Percentiles rank a stretch among this genome's conserved stretches.
Evolutionary conservation across 1,140 invertebrate genomes (phyloP).

Genomic region (Liolophura sinensis): DNA sequence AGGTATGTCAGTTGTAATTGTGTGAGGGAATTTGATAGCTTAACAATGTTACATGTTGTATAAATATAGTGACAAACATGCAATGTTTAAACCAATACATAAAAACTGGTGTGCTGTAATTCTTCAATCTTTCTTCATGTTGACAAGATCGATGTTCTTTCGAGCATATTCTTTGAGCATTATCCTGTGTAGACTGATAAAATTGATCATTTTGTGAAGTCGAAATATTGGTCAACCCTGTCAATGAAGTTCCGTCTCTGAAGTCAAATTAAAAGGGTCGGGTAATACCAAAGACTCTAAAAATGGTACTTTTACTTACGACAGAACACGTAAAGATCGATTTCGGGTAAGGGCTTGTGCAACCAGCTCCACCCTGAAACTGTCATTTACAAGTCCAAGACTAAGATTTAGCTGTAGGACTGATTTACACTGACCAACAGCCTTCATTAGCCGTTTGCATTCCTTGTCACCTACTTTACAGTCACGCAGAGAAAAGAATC

Average conservation of each 20-base stretch:
- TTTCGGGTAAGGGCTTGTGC: conserved; percentile 34
- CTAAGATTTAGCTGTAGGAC: conserved; percentile 42
- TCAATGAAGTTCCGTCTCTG: not conserved
- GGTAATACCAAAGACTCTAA: not conserved
- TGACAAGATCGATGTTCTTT: not conserved
- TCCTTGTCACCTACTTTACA: conserved; percentile 33
- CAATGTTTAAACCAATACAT: too few species aligned
- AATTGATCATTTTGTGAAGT: not conserved
- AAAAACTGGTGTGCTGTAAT: not conserved
- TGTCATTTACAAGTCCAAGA: conserved; percentile 34
- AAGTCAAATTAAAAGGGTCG: not conserved
- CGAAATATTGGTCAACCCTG: not conserved
- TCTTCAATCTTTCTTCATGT: not conserved
- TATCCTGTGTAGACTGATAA: too few species aligned
- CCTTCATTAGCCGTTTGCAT: conserved; percentile 36
- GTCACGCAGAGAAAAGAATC: conserved; percentile 32
- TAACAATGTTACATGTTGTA: not conserved
- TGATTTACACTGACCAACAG: conserved; percentile 26
- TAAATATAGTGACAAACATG: too few species aligned
- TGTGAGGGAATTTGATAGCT: not conserved
- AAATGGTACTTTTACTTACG: conserved; percentile 33
- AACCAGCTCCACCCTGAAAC: conserved; percentile 28
- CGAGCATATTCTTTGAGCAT: too few species aligned
- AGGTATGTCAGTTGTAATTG: not conserved
- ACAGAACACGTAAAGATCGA: conserved; percentile 33